phyloP scores from a whole-genome alignment of 1,140 invertebrate species.

The Charaxes varanes region DNA sequence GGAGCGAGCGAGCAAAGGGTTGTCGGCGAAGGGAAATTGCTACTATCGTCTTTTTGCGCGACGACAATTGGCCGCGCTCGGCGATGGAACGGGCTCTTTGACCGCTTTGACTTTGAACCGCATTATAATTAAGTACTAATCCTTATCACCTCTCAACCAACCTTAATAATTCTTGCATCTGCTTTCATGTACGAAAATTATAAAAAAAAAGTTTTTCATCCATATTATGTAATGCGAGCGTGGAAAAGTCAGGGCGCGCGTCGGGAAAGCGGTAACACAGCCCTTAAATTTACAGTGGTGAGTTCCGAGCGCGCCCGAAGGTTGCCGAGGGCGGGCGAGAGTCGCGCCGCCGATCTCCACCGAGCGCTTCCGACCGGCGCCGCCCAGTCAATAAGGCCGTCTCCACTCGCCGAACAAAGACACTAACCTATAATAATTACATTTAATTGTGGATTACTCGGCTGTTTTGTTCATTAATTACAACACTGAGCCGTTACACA shows the following conservation, averaged over 20 bases:
- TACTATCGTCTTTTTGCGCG: constrained; percentile 30
- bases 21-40: constrained; percentile 53
- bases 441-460: constrained; percentile 69
- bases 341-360: constrained; percentile 33
- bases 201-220: not conserved
- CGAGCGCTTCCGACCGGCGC: constrained; percentile 56
- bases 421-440: constrained; percentile 72
- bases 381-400: constrained; percentile 75
- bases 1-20: constrained; percentile 60
- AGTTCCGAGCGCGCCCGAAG: constrained; percentile 41
- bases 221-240: constrained; percentile 2
- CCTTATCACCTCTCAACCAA: too few species aligned
- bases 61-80: not conserved
- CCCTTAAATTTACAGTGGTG: constrained; percentile 65
- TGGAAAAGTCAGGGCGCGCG: constrained; percentile 1
- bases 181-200: not conserved
- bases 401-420: constrained; percentile 69
- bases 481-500: constrained; percentile 25
- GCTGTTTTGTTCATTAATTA: constrained; percentile 57
- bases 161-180: too few species aligned
- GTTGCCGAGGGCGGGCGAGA: constrained; percentile 25
- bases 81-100: not conserved
- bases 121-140: not conserved
- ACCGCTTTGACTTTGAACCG: not conserved
- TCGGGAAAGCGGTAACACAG: constrained; percentile 47